Conservation (phyloP, 2,113 vertebrate species). For the Proterorhinus semilunaris region DNA sequence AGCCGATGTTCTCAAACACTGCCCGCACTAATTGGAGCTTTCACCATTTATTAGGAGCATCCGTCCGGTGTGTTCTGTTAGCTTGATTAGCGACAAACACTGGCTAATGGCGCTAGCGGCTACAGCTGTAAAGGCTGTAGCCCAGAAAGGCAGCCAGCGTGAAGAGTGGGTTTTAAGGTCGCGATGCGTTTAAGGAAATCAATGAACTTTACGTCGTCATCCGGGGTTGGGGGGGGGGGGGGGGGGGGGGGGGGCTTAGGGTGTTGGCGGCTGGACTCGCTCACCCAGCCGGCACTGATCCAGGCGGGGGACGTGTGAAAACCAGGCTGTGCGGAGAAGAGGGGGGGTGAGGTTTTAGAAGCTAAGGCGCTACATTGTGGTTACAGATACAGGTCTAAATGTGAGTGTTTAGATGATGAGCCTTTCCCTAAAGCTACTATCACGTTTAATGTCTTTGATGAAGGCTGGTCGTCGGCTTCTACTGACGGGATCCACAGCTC, state of each 20-base stretch:
- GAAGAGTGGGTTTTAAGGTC: constrained; percentile 6
- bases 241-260: neutral
- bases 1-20: too few species aligned
- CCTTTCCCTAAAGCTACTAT: too few species aligned
- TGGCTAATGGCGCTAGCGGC: constrained; percentile 5
- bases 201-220: constrained; percentile 1
- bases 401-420: too few species aligned
- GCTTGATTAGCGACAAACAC: constrained; percentile 7
- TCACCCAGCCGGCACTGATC: constrained; percentile 2
- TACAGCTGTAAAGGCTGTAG: neutral
- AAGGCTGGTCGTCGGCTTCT: too few species aligned
- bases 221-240: too few species aligned
- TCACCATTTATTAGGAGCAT: neutral
- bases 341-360: neutral
- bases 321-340: neutral
- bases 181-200: constrained; percentile 4
- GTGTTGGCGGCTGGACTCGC: neutral
- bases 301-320: neutral
- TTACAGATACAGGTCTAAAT: too few species aligned
- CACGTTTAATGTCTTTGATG: too few species aligned
- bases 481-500: too few species aligned
- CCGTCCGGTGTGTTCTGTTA: neutral
- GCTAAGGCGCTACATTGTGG: too few species aligned
- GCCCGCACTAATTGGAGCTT: neutral
- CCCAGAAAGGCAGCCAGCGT: constrained; percentile 3